A percentile compares a stretch with the other conserved stretches of the same genome.
phyloP scores from a whole-genome alignment of 1,140 invertebrate species.

The Eriocheir sinensis region DNA sequence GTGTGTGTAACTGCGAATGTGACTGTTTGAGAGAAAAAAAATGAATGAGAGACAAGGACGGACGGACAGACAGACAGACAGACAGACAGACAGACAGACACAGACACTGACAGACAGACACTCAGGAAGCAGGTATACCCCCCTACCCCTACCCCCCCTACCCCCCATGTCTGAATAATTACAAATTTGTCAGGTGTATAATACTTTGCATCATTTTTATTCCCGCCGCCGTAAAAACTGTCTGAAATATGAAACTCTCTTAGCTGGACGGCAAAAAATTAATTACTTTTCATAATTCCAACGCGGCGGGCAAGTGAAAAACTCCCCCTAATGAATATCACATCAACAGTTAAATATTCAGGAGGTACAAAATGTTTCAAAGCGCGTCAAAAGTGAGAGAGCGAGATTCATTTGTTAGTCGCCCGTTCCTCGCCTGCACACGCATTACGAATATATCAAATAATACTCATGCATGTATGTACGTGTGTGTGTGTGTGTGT shows the following conservation, averaged over 20 bases:
- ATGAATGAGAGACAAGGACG: too few relatives aligned
- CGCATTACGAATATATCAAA: not conserved
- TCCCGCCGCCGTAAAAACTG: not conserved
- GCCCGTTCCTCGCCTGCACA: not conserved
- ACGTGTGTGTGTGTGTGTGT: not conserved
- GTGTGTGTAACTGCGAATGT: slow-evolving; percentile 48
- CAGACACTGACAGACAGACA: not conserved
- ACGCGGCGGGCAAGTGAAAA: not conserved
- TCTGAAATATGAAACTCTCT: slow-evolving; percentile 16
- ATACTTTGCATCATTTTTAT: slow-evolving; percentile 18
- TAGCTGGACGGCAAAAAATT: not conserved
- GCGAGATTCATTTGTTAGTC: not conserved
- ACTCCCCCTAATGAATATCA: not conserved
- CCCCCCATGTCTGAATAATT: not conserved
- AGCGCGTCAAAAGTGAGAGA: not conserved
- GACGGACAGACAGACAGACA: too few relatives aligned
- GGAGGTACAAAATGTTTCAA: not conserved
- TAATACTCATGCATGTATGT: not conserved
- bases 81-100: not conserved
- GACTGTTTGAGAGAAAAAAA: not conserved
- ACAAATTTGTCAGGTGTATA: slow-evolving; percentile 26
- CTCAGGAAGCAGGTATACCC: too few relatives aligned
- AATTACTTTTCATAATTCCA: not conserved
- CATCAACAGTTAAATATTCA: slow-evolving; percentile 10
- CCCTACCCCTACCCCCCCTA: not conserved